Evolutionary conservation across 2,888 invertebrate genomes (phyloP), one percentile per base, ranked within the genome.

Genomic region (Drosophila aldrichi): DNA sequence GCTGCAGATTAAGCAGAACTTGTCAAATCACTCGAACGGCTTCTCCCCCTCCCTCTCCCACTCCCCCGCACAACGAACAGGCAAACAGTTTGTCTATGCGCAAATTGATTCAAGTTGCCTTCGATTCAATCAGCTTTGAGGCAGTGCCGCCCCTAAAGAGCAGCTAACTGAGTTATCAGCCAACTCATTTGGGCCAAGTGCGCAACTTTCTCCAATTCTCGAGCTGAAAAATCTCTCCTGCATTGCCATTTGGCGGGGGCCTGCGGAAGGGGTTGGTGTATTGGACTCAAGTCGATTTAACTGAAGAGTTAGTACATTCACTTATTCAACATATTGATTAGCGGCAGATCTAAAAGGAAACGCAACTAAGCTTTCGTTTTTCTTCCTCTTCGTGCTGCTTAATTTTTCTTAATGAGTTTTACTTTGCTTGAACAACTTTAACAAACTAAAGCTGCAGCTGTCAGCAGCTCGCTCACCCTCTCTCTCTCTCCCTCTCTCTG

Each of bases 381-480:
- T 29, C 49, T 49, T 49, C 7, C 7, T 25, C 3, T 32, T 34
- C 18, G 38, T 22, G 10, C 22, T 16, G 52, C 36, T 22, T 6
- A n/a, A 52, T 52, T 52, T 52, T 9, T 16, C 36, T 48, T 71
- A 66, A 61, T 51, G 40, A 44, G 43, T 44, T 46, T 55, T 40
- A 44, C 16, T 20, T 34, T 41, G 48, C 16, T 40, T 12, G 56
- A 32, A n/a, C 49, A 40, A 48, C 54, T 57, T 57, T 49, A 40
- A 46, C 46, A 18, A 36, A 34, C 43, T 36, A 54, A 57, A 46
- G 54, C 49, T 74, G 55, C 64, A 63, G 55, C 61, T 67, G 61
- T 58, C 52, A 49, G 55, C 51, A 34, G 18, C 32, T n/a, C 16
- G 2, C 10, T 48, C 46, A 2, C 29, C 10, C 18, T 7, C 32